These are phyloP conservation scores for Crepidodera aurea DNA, from an alignment of 2,888 invertebrate species.

Conservation along the genomic window DNA sequence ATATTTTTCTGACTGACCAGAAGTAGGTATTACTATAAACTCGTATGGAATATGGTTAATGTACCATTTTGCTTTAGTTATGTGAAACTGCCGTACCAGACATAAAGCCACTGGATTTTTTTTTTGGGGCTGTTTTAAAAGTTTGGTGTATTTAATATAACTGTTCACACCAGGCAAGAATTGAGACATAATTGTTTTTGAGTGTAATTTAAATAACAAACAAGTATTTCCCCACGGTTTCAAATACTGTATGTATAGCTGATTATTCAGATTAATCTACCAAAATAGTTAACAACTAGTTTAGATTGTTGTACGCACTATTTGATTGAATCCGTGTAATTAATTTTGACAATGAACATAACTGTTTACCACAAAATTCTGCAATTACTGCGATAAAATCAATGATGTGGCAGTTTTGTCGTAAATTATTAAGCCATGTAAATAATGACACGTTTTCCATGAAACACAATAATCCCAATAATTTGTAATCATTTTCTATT, in stretches of 20 bases:
- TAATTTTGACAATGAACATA: constrained; percentile 9
- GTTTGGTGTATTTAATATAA: no score
- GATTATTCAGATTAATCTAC: constrained; percentile 1
- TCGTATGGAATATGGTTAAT: no score
- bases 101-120: no score
- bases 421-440: constrained; percentile 31
- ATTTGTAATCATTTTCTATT: background rate
- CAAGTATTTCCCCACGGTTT: no score
- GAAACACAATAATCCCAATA: background rate
- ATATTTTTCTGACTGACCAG: no score
- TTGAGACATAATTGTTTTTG: no score
- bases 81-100: no score
- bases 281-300: constrained; percentile 9
- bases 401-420: constrained; percentile 24
- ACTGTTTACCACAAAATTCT: constrained; percentile 10
- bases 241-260: background rate
- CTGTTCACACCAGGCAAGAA: no score
- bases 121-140: no score
- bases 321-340: constrained; percentile 21
- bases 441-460: constrained; percentile 30
- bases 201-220: no score
- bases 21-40: no score
- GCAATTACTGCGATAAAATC: constrained; percentile 29
- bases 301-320: constrained; percentile 9
- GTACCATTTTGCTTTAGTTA: no score